Evolutionary conservation across 2,797 vertebrate species (phyloP), one percentile per base, ranked within the genome.

Genomic region (Pterois miles): DNA sequence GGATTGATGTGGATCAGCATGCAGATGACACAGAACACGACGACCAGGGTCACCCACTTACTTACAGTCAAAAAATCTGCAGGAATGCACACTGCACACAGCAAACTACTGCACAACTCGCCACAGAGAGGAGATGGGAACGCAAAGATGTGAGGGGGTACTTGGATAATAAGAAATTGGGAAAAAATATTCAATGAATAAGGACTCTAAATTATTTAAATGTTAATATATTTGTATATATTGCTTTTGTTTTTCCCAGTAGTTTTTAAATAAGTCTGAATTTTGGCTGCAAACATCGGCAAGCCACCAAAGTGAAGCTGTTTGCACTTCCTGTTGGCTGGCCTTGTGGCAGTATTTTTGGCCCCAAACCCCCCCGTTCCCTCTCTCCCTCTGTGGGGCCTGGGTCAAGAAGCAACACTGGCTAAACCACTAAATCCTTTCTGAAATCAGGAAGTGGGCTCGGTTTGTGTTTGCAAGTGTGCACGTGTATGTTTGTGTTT

Each of bases 391-490:
- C 80, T 77, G 75, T 65, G 64, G 78, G 80, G 54, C 74, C 72
- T 71, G 80, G 88, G 83, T 90, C 87, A 90, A 91, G 86, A 87
- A 89, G 80, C 86, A 89, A 88, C 88, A 89, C 79, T 80, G 75
- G 73, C 86, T 84, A 78, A 93, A 89, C 72, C 63, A 36, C 83
- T 77, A 85, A 87, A 91, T 86, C 86, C 90, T 82, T 60, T 71
- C 79, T 75, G 73, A 88, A 87, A 92, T 69, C 88, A 94, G 95
- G 94, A 95, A 94, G 91, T 92, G 91, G 85, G 83, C 83, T 82
- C 53, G 80, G 75, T 81, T 83, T 84, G 81, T 87, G 85, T 82
- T 80, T 85, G 81, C 31, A 77, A 78, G 79, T 82, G 84, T 83
- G 86, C 70, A 65, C 23, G 67, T 81, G 83, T 75, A 8, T 87